Evolutionary conservation across 2,113 vertebrate genomes (phyloP), one percentile per base, ranked within the genome.

Genomic region (Semicossyphus pulcher): DNA sequence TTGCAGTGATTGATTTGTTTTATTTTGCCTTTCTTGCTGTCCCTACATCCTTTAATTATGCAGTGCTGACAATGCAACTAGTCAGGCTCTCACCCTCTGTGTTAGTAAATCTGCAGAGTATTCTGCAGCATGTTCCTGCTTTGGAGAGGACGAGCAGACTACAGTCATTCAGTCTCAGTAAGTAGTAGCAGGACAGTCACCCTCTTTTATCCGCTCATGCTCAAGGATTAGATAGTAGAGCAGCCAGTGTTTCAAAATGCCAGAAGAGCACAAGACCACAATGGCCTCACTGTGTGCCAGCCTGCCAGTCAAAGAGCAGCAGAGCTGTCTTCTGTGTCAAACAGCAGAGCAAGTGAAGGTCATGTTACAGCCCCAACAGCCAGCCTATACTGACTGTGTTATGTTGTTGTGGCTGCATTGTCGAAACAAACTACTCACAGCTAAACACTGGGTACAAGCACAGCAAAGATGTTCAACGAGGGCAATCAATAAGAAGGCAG

Each of bases 321-420:
- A 47, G 0, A 65, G 66, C 21, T 1, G 45, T 49, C 58, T 73
- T 45, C 58, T 73, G 72, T 53, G 12, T 57, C 37, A 37, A 60
- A 31, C 36, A 53, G 47, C 57, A 52, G 47, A 45, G 36, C 66
- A n/a, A 73, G 63, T 65, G 76, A 86, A 81, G 81, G 74, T 76
- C 81, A 73, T 1, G 28, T 37, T 23, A 14, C 0, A 41, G 20
- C 65, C 77, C 68, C 59, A 58, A n/a, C 20, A 75, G 58, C 39
- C 18, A 20, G 41, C 7, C 41, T n/a, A 20, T 20, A 42, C 16
- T 5, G 39, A 36, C 25, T 0, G 52, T 21, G 28, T 29, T 31
- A n/a, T n/a, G n/a, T n/a, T n/a, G n/a, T n/a, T n/a, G n/a, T n/a
- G n/a, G n/a, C n/a, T n/a, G n/a, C n/a, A n/a, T n/a, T n/a, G n/a